Evolutionary conservation across 2,797 vertebrate species (phyloP).

Genomic region (Zalophus californianus): DNA sequence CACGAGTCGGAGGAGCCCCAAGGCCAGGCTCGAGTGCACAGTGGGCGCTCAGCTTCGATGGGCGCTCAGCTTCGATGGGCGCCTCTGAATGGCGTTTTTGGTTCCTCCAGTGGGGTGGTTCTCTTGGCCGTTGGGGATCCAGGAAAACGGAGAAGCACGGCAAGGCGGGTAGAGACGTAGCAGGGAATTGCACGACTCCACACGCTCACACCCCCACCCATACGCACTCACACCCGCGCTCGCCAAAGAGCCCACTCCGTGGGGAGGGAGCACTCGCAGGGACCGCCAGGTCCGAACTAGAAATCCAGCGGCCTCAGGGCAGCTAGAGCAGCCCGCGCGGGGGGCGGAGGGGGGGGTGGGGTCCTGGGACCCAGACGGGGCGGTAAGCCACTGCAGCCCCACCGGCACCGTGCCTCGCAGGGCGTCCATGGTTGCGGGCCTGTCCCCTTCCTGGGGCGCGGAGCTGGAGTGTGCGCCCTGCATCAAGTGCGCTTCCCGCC

Average conservation of each 20-base stretch:
- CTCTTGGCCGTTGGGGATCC: neutral
- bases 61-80: accelerated
- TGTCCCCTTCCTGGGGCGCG: accelerated
- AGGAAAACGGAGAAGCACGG: neutral
- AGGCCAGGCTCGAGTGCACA: accelerated
- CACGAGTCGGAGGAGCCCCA: accelerated
- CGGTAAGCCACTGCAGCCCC: accelerated
- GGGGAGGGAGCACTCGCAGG: neutral
- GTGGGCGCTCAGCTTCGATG: accelerated
- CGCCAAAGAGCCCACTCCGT: accelerated
- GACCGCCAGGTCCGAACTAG: accelerated
- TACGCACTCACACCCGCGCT: neutral
- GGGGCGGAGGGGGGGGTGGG: accelerated
- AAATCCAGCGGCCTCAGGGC: accelerated
- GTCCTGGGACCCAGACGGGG: neutral
- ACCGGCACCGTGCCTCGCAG: accelerated
- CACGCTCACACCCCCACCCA: accelerated
- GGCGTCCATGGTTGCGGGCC: neutral
- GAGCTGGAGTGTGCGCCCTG: accelerated
- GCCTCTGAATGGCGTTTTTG: accelerated
- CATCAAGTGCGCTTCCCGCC: neutral
- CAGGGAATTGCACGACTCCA: neutral
- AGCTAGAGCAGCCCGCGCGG: neutral
- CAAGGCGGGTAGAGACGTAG: neutral
- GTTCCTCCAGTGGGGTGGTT: neutral